Conservation (phyloP, 2,797 vertebrate genomes). For the Spinus pinus region DNA sequence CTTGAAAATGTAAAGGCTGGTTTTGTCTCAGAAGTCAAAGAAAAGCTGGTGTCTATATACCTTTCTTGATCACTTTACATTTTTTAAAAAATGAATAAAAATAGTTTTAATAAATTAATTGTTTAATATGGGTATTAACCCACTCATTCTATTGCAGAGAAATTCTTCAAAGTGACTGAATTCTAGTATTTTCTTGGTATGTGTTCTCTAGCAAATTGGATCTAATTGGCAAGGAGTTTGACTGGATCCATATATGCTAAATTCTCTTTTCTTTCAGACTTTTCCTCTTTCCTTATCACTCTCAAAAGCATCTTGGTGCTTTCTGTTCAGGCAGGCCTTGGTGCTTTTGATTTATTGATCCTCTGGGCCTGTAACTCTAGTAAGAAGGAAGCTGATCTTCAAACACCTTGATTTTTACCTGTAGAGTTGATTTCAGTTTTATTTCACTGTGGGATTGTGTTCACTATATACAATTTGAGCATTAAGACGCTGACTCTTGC, state of each 20-base stretch:
- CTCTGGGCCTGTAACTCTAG: background rate
- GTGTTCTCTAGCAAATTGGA: background rate
- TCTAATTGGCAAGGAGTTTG: background rate
- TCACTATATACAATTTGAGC: background rate
- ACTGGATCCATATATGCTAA: background rate
- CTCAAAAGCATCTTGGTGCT: background rate
- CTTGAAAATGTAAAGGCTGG: background rate
- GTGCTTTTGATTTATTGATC: background rate
- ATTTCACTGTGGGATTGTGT: background rate
- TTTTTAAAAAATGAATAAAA: background rate
- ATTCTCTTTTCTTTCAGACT: background rate
- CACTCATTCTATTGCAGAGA: background rate
- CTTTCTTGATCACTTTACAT: background rate
- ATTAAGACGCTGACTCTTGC: background rate
- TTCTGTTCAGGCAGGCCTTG: background rate
- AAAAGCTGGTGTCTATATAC: background rate
- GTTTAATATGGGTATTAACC: background rate
- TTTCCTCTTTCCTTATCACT: background rate
- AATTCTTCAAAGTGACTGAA: background rate
- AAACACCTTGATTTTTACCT: background rate
- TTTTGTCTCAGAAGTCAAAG: background rate
- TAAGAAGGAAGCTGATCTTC: background rate
- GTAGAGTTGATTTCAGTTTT: background rate
- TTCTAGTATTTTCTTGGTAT: background rate
- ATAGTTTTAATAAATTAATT: background rate